Evolutionary conservation across 1,140 invertebrate species (phyloP).

Genomic region (Metopolophium dirhodum): DNA sequence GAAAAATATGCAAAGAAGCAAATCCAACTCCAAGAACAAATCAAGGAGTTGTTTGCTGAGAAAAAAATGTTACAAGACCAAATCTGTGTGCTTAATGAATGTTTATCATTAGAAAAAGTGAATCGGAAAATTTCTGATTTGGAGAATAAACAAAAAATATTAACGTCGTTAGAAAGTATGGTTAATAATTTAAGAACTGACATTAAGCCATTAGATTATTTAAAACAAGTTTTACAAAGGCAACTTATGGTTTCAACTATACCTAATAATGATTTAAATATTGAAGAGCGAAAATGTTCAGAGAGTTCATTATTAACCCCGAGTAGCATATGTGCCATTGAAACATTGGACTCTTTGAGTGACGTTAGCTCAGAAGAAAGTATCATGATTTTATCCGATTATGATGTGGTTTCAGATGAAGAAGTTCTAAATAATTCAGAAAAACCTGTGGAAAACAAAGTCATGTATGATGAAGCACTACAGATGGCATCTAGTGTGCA

Average conservation of each 20-base stretch:
- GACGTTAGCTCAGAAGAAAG: slow-evolving; percentile 36
- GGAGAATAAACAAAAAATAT: slow-evolving; percentile 47
- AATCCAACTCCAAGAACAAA: slow-evolving; percentile 35
- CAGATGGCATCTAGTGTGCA: background rate
- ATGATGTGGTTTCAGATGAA: slow-evolving; percentile 34
- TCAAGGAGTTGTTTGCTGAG: slow-evolving; percentile 8
- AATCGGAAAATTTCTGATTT: slow-evolving; percentile 47
- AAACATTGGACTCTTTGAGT: slow-evolving; percentile 21
- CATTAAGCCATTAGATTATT: slow-evolving; percentile 48
- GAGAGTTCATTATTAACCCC: background rate
- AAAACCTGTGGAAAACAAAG: background rate
- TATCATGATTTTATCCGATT: slow-evolving; percentile 37
- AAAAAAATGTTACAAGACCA: slow-evolving; percentile 36
- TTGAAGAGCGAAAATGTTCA: background rate
- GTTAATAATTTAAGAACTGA: slow-evolving; percentile 31
- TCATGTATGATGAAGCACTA: slow-evolving; percentile 21
- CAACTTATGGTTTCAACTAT: background rate
- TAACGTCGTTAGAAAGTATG: background rate
- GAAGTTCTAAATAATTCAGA: background rate
- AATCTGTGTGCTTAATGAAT: slow-evolving; percentile 24
- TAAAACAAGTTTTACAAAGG: slow-evolving; percentile 22
- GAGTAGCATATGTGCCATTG: slow-evolving; percentile 10
- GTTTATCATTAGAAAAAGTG: slow-evolving; percentile 45
- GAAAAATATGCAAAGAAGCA: slow-evolving; percentile 11
- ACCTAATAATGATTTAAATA: background rate